A percentile compares a stretch with the other conserved stretches of the same genome.
Evolutionary conservation across 64 coral and sea anemone genomes (phyloP).

Genomic region (Pachyseris speciosa): DNA sequence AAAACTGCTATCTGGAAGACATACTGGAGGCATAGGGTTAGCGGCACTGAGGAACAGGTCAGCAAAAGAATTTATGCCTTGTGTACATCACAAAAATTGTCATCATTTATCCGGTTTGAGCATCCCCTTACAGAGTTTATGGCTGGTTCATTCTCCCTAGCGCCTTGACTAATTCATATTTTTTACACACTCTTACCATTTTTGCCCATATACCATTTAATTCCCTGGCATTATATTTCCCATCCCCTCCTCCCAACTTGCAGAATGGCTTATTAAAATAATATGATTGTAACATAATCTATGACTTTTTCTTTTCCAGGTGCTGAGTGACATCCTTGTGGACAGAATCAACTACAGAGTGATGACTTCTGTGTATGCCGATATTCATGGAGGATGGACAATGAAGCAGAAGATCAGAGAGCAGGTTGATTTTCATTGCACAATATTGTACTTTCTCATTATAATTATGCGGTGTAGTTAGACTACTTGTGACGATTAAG

Average conservation of each 20-base stretch:
- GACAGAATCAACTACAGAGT: constrained; percentile 66
- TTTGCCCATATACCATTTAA: no score
- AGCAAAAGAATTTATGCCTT: not conserved
- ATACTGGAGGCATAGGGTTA: constrained; percentile 17
- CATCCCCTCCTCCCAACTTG: no score
- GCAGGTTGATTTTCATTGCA: constrained; percentile 57
- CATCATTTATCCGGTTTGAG: no score
- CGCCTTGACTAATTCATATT: no score
- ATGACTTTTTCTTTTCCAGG: constrained; percentile 42
- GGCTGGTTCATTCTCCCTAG: no score
- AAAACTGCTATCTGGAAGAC: constrained; percentile 70
- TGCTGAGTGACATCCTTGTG: constrained; percentile 79
- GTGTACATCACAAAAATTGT: no score
- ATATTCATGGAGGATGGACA: constrained; percentile 77
- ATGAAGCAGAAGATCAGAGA: constrained; percentile 86
- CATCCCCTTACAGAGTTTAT: no score
- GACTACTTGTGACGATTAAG: no score
- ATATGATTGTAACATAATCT: not conserved
- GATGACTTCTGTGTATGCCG: constrained; percentile 72
- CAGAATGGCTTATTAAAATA: no score
- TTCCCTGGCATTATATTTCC: no score
- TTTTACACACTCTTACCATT: no score
- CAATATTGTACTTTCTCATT: not conserved
- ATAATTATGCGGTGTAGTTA: no score
- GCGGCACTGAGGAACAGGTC: constrained; percentile 96